phyloP scores from a whole-genome alignment of 2,888 invertebrate genomes.

The Liodrosophila aerea region DNA sequence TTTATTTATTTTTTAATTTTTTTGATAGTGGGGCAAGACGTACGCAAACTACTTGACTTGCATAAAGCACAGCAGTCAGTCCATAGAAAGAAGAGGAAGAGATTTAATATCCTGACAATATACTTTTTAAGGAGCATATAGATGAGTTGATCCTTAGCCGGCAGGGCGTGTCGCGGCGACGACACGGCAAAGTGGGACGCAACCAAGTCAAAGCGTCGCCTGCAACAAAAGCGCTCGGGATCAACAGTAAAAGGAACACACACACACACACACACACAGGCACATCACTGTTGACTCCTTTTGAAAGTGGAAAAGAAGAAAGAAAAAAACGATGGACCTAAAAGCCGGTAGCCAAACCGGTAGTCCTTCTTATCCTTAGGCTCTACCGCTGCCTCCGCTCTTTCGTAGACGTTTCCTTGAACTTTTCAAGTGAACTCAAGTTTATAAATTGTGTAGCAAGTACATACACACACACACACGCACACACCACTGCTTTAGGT shows the following conservation, averaged over 20 bases:
- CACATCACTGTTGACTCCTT: conserved; percentile 52
- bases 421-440: conserved; percentile 77
- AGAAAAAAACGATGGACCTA: conserved; percentile 36
- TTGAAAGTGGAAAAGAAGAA: conserved; percentile 17
- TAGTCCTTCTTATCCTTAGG: conserved; percentile 46
- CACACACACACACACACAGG: conserved; percentile 22
- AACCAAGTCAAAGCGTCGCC: conserved; percentile 72
- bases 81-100: not conserved
- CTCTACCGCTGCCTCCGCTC: conserved; percentile 26
- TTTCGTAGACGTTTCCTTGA: conserved; percentile 65
- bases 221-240: conserved; percentile 45
- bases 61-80: conserved; percentile 21
- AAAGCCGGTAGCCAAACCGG: conserved; percentile 49
- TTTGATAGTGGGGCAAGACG: conserved; percentile 11
- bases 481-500: conserved; percentile 15
- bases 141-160: conserved; percentile 9
- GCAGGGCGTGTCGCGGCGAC: conserved; percentile 38
- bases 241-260: conserved; percentile 18
- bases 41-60: conserved; percentile 36
- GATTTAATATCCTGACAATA: not conserved
- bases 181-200: conserved; percentile 66
- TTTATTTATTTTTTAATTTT: conserved; percentile 47
- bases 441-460: conserved; percentile 75
- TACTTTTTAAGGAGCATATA: conserved; percentile 7
- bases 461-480: conserved; percentile 40